These are phyloP conservation scores for Chiridota heheva DNA, from an alignment of 35 echinoderm and acorn worm species.

Conservation along the genomic window DNA sequence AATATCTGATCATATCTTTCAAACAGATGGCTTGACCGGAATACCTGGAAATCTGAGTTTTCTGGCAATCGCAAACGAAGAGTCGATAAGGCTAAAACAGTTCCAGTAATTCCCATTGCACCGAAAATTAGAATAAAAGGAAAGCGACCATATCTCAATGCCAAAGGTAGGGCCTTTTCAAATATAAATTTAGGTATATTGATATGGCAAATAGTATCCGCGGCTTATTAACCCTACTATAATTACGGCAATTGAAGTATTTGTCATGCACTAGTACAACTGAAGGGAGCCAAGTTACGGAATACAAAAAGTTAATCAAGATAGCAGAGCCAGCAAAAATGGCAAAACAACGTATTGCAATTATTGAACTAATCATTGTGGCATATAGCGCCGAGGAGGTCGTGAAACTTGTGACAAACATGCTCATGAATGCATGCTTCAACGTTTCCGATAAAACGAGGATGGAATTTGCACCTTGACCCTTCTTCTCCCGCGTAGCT, in stretches of 20 bases:
- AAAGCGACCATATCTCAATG: background rate
- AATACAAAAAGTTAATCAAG: slow-evolving; percentile 48
- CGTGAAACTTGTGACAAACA: slow-evolving; percentile 71
- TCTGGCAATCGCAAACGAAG: slow-evolving; percentile 38
- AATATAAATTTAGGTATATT: background rate
- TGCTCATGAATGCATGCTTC: slow-evolving; percentile 41
- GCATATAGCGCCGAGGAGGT: slow-evolving; percentile 50
- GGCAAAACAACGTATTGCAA: slow-evolving; percentile 37
- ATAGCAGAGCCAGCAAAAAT: slow-evolving; percentile 47
- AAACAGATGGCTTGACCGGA: slow-evolving; percentile 38
- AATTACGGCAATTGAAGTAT: background rate
- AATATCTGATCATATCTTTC: slow-evolving; percentile 57
- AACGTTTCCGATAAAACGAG: slow-evolving; percentile 30
- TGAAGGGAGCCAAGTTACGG: slow-evolving; percentile 53
- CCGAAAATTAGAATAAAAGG: background rate
- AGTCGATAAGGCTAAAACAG: background rate
- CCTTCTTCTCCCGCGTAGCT: slow-evolving; percentile 6
- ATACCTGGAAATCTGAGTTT: slow-evolving; percentile 55
- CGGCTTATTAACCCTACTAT: no score
- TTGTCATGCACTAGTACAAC: slow-evolving; percentile 42
- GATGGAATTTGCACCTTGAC: background rate
- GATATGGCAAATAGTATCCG: background rate
- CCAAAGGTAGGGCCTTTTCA: background rate
- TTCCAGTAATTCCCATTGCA: background rate
- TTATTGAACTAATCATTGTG: slow-evolving; percentile 51